Conservation (phyloP, 2,113 vertebrate genomes). For the Xiphias gladius region DNA sequence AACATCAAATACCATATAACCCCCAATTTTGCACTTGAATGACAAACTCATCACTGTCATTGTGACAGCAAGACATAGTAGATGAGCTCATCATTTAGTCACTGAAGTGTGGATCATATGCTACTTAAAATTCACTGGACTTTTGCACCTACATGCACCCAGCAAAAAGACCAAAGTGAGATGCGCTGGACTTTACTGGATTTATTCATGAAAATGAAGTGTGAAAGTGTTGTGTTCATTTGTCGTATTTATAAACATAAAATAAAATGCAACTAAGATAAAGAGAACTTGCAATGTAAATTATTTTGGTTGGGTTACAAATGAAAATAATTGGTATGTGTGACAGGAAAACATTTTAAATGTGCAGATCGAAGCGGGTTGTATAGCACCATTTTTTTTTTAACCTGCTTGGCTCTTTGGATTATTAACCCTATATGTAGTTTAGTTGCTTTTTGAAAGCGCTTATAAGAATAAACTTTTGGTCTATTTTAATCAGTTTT, state of each 20-base stretch:
- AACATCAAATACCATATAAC: too few species aligned
- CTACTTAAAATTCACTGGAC: not conserved
- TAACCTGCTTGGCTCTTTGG: not conserved
- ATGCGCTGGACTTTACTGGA: not conserved
- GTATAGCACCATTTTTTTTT: not conserved
- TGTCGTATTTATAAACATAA: not conserved
- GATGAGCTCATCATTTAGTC: not conserved
- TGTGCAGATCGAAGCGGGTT: not conserved
- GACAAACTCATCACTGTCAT: not conserved
- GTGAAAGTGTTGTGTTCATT: conserved; percentile 3
- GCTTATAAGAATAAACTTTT: not conserved
- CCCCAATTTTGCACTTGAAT: not conserved
- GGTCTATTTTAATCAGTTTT: not conserved
- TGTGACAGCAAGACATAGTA: not conserved
- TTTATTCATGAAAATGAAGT: not conserved
- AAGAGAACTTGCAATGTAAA: conserved; percentile 10
- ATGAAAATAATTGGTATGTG: not conserved
- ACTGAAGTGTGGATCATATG: not conserved
- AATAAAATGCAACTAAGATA: conserved; percentile 31
- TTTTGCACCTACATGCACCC: not conserved
- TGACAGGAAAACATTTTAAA: not conserved
- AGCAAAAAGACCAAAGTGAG: not conserved
- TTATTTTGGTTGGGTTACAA: conserved; percentile 23
- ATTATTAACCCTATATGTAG: not conserved
- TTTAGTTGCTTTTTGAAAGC: not conserved